Evolutionary conservation across 2,113 vertebrate species (phyloP).

Genomic region (Heloderma charlesbogerti): DNA sequence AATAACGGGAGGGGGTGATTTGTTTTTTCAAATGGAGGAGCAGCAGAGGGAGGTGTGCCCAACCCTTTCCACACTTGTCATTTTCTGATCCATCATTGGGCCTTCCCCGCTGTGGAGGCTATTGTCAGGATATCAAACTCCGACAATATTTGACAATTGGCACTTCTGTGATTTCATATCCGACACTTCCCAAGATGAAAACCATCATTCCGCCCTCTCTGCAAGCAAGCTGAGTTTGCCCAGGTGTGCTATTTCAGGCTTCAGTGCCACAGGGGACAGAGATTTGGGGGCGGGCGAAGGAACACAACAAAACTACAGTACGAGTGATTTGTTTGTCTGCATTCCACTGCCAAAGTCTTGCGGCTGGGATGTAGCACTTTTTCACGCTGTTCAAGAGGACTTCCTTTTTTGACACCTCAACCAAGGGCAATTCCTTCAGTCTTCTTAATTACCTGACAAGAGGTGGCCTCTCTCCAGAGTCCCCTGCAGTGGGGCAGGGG

Average conservation of each 20-base stretch:
- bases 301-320: not conserved
- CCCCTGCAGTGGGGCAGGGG: not conserved
- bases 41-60: not conserved
- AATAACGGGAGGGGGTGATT: too few relatives aligned
- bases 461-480: not conserved
- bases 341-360: not conserved
- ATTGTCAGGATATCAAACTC: too few relatives aligned
- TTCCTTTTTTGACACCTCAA: slow-evolving; percentile 4
- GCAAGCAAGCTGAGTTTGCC: too few relatives aligned
- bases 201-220: too few relatives aligned
- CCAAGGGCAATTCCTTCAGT: not conserved
- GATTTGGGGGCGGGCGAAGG: not conserved
- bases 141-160: not conserved
- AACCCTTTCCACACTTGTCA: not conserved
- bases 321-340: not conserved
- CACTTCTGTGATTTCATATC: not conserved
- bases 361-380: not conserved
- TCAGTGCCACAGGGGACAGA: not conserved
- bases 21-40: too few relatives aligned
- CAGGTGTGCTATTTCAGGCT: not conserved
- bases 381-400: not conserved
- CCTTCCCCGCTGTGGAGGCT: not conserved
- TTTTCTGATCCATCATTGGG: not conserved
- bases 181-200: not conserved
- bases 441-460: slow-evolving; percentile 6